Evolutionary conservation across 2,113 vertebrate species (phyloP).

Genomic region (Sigmodon hispidus): DNA sequence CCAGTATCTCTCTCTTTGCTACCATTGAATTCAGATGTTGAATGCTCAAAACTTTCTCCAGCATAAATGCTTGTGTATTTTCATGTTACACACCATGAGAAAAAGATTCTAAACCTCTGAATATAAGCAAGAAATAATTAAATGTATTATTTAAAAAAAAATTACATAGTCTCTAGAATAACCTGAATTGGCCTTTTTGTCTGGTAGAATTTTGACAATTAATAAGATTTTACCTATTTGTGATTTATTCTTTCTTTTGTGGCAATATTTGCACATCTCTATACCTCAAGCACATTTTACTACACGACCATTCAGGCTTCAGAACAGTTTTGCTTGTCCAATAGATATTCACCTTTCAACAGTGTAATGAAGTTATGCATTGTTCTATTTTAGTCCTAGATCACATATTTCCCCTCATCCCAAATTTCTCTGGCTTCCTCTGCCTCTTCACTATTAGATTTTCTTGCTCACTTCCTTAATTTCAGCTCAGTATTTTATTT

Average conservation of each 20-base stretch:
- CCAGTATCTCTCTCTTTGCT: no score
- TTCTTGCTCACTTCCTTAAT: not conserved
- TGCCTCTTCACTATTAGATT: not conserved
- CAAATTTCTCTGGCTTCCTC: not conserved
- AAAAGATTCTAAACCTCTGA: not conserved
- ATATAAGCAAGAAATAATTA: not conserved
- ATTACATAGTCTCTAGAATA: not conserved
- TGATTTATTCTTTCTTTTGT: not conserved
- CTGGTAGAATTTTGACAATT: not conserved
- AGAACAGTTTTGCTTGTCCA: not conserved
- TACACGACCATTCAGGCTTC: not conserved
- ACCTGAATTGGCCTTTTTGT: not conserved
- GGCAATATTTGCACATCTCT: not conserved
- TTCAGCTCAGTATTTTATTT: slow-evolving; percentile 44
- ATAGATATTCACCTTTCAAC: not conserved
- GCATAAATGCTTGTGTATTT: no score
- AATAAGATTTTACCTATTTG: not conserved
- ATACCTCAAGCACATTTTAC: not conserved
- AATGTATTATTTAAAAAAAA: no score
- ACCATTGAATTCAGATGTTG: no score
- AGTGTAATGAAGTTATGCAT: not conserved
- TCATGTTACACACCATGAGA: not conserved
- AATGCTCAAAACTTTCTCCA: no score
- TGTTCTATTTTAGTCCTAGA: not conserved
- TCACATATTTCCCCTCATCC: not conserved